Conservation (phyloP, 2,888 invertebrate species). For the Tiliacea aurago region DNA sequence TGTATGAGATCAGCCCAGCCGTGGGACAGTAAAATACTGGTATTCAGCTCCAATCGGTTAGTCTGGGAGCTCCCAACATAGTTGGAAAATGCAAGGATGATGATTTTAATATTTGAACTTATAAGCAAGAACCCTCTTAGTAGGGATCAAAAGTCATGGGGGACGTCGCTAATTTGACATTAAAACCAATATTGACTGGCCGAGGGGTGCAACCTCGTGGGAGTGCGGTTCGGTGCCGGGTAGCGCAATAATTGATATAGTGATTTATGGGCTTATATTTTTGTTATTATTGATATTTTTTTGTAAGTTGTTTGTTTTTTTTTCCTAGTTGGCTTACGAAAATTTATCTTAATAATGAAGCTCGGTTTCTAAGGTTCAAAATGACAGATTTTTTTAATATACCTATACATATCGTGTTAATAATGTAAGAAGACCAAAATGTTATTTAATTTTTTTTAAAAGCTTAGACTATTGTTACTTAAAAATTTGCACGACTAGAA, state of each 20-base stretch:
- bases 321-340: not conserved
- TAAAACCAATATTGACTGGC: constrained; percentile 56
- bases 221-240: constrained; percentile 38
- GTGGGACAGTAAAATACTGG: too few relatives aligned
- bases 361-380: not conserved
- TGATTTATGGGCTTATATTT: constrained; percentile 40
- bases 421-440: too few relatives aligned
- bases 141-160: constrained; percentile 39
- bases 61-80: not conserved
- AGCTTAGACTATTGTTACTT: too few relatives aligned
- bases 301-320: not conserved
- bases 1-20: too few relatives aligned
- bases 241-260: constrained; percentile 55
- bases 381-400: too few relatives aligned
- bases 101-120: constrained; percentile 10
- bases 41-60: not conserved
- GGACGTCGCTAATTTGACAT: constrained; percentile 57
- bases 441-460: too few relatives aligned
- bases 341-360: not conserved
- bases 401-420: too few relatives aligned
- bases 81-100: not conserved
- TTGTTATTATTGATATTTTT: constrained; percentile 5
- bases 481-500: too few relatives aligned
- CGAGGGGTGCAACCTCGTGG: constrained; percentile 45
- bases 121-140: not conserved